phyloP scores from a whole-genome alignment of 2,113 vertebrate species.

The Xiphophorus maculatus region DNA sequence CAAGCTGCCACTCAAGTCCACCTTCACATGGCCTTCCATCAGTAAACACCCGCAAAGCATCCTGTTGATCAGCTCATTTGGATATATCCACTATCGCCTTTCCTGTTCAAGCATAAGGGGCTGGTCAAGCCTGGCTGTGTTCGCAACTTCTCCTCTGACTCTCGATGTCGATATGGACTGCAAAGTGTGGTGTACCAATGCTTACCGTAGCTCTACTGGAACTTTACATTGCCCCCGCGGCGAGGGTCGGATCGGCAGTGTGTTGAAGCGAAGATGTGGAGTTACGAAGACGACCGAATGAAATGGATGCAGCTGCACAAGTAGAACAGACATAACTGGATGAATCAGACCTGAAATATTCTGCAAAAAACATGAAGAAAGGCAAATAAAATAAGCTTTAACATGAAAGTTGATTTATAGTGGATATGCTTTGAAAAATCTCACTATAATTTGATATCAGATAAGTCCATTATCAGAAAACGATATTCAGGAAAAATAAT shows the following conservation, averaged over 20 bases:
- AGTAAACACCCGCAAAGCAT: slow-evolving; percentile 70
- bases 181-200: neutral
- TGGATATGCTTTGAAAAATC: no score
- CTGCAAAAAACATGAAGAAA: neutral
- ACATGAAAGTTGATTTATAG: no score
- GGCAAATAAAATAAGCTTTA: no score
- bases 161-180: neutral
- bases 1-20: slow-evolving; percentile 74
- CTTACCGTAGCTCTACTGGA: neutral
- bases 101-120: slow-evolving; percentile 19
- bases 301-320: neutral
- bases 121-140: slow-evolving; percentile 1
- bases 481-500: no score
- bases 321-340: neutral
- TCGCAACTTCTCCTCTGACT: slow-evolving; percentile 8
- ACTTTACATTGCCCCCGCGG: neutral
- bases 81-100: slow-evolving; percentile 31
- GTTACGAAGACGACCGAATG: neutral
- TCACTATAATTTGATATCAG: no score
- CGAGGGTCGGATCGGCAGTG: neutral
- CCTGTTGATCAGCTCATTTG: slow-evolving; percentile 67
- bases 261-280: neutral
- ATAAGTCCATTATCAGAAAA: no score
- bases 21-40: slow-evolving; percentile 68
- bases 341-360: neutral